Evolutionary conservation across 2,888 invertebrate species (phyloP).

Genomic region (Eucriotettix oculatus): DNA sequence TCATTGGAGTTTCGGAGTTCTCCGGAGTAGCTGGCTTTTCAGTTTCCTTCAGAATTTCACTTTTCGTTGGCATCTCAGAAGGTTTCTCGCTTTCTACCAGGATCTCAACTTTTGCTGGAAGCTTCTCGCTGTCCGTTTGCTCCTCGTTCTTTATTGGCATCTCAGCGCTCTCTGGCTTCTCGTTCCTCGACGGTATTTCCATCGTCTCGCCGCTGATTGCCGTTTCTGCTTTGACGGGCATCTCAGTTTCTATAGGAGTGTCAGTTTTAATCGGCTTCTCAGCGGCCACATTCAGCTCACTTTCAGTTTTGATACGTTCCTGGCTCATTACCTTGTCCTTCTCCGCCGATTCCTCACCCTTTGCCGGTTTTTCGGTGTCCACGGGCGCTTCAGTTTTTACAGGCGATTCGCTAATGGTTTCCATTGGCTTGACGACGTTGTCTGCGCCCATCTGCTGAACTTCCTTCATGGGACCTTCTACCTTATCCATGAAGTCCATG

Average conservation of each 20-base stretch:
- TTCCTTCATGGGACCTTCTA: background rate
- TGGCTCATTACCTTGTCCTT: constrained; percentile 19
- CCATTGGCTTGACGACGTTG: background rate
- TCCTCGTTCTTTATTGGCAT: constrained; percentile 21
- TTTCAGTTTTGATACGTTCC: constrained; percentile 12
- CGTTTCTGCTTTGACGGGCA: background rate
- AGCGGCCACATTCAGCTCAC: background rate
- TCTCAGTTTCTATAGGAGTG: constrained; percentile 14
- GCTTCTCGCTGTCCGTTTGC: background rate
- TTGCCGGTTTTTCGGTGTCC: background rate
- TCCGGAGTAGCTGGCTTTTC: background rate
- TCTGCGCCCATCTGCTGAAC: constrained; percentile 14
- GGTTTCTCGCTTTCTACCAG: background rate
- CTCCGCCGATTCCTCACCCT: background rate
- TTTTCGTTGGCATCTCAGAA: background rate
- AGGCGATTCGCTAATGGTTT: background rate
- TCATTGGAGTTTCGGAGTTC: background rate
- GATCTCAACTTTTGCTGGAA: background rate
- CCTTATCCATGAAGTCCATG: background rate
- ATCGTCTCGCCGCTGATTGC: constrained; percentile 16
- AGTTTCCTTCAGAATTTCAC: background rate
- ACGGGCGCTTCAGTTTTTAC: background rate
- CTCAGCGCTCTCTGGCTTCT: background rate
- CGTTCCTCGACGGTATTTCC: constrained; percentile 4
- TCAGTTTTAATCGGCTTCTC: background rate